Evolutionary conservation across 2,113 vertebrate species (phyloP).

Genomic region (Trogon surrucura): DNA sequence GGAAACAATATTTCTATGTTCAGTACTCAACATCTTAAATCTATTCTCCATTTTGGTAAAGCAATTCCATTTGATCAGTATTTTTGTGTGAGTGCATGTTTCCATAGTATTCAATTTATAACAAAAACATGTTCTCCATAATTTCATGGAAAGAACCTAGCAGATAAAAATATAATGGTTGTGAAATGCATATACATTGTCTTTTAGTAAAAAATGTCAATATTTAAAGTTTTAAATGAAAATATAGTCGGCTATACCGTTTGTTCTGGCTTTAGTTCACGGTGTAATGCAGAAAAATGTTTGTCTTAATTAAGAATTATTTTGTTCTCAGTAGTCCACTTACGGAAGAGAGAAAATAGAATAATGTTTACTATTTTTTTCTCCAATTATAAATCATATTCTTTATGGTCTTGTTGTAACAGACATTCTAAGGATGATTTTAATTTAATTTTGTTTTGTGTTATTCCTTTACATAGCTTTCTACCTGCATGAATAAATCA

Average conservation of each 20-base stretch:
- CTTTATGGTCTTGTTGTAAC: not conserved
- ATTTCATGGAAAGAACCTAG: not conserved
- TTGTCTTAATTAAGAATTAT: not conserved
- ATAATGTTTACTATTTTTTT: not conserved
- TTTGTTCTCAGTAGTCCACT: not conserved
- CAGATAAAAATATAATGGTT: not conserved
- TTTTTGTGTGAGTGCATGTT: not conserved
- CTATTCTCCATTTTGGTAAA: not conserved
- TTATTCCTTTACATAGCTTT: not conserved
- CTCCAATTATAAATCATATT: not conserved
- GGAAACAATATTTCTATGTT: not conserved
- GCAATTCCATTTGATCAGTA: not conserved
- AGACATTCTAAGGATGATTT: not conserved
- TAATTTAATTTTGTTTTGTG: not conserved
- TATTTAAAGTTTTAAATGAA: not conserved
- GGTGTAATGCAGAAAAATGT: not conserved
- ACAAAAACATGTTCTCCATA: not conserved
- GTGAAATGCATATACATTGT: not conserved
- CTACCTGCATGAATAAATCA: not conserved
- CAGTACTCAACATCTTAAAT: not conserved
- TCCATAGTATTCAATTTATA: not conserved
- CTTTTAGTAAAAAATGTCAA: not conserved
- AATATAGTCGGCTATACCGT: not conserved
- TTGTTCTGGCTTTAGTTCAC: not conserved
- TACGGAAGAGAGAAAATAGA: not conserved